These are phyloP conservation scores for Polymixis lichenea DNA, from an alignment of 2,888 invertebrate species.

Conservation along the genomic window DNA sequence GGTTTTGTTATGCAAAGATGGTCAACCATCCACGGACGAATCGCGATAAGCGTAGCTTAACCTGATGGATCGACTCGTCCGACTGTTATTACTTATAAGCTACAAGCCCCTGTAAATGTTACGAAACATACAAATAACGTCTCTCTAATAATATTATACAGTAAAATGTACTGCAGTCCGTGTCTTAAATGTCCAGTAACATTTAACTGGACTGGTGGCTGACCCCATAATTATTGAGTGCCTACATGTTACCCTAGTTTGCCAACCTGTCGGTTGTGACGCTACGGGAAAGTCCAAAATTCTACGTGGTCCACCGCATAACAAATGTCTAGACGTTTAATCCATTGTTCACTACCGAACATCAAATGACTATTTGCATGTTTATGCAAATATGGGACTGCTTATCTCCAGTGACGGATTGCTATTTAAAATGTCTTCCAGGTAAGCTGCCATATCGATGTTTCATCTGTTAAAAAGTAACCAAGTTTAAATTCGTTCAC, in stretches of 20 bases:
- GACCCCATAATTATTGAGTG: slow-evolving; percentile 18
- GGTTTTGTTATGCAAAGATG: background rate
- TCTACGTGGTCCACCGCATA: background rate
- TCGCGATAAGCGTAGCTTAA: background rate
- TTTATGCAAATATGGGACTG: slow-evolving; percentile 30
- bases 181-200: slow-evolving; percentile 25
- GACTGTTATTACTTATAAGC: background rate
- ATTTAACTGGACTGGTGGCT: slow-evolving; percentile 17
- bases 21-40: background rate
- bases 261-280: background rate
- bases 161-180: background rate
- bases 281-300: slow-evolving; percentile 14
- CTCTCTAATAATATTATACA: background rate
- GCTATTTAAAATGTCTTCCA: slow-evolving; percentile 40
- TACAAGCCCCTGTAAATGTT: background rate
- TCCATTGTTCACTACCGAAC: slow-evolving; percentile 28
- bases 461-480: slow-evolving; percentile 55
- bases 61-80: background rate
- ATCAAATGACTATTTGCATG: slow-evolving; percentile 44
- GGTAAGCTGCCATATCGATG: slow-evolving; percentile 39
- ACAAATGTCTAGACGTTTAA: slow-evolving; percentile 21
- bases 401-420: slow-evolving; percentile 25
- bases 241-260: background rate
- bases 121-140: background rate
- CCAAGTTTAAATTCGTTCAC: slow-evolving; percentile 63